These are phyloP conservation scores for Bedellia somnulentella DNA, from an alignment of 2,888 invertebrate genomes.

Conservation along the genomic window DNA sequence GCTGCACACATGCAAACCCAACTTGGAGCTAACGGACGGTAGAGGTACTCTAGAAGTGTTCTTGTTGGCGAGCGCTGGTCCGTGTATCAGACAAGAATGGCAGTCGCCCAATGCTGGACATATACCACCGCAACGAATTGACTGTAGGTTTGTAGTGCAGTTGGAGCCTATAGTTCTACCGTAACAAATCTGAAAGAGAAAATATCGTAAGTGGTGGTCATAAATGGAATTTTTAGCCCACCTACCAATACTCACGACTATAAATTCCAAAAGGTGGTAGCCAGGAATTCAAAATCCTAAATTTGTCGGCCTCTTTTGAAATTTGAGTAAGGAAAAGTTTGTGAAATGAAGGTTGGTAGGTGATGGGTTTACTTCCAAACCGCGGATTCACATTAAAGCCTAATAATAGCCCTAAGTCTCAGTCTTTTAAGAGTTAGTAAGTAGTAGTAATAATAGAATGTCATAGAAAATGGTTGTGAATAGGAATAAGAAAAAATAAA, in stretches of 20 bases:
- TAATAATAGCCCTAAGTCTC: no score
- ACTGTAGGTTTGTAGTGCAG: conserved; percentile 88
- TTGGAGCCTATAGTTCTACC: conserved; percentile 85
- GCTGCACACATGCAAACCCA: conserved; percentile 78
- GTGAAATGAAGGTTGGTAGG: no score
- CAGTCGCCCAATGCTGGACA: conserved; percentile 89
- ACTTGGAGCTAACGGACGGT: conserved; percentile 70
- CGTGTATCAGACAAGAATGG: conserved; percentile 85
- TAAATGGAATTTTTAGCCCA: no score
- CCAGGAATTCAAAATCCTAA: no score
- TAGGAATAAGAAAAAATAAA: neutral
- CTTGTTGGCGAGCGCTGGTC: conserved; percentile 55
- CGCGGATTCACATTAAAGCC: no score
- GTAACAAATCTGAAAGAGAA: conserved; percentile 69
- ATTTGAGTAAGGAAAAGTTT: no score
- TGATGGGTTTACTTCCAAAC: no score
- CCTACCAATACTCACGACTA: no score
- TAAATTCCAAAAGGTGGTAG: no score
- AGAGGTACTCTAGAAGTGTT: conserved; percentile 31
- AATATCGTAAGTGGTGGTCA: no score
- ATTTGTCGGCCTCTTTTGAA: no score
- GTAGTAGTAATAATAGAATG: neutral
- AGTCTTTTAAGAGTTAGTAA: no score
- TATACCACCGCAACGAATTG: conserved; percentile 84
- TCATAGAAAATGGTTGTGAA: neutral